Evolutionary conservation across 92 coral and sea anemone species (phyloP).

Genomic region (Bergia sp.): DNA sequence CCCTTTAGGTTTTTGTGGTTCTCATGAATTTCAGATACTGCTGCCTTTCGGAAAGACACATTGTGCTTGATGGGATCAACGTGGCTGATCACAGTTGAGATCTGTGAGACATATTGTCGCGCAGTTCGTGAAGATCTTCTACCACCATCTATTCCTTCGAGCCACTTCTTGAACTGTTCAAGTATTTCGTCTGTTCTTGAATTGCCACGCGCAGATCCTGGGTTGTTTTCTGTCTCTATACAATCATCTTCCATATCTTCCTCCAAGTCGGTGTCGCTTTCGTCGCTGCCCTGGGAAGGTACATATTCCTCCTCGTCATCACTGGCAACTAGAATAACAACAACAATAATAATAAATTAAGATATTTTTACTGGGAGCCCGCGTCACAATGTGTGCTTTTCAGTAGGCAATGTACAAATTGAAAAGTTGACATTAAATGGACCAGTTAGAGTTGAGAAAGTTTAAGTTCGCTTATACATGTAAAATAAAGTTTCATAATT

Average conservation of each 20-base stretch:
- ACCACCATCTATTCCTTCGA: slow-evolving; percentile 59
- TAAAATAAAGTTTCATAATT: no score
- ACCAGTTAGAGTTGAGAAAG: no score
- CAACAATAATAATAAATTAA: no score
- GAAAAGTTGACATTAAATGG: no score
- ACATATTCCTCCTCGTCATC: no score
- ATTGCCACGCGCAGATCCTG: slow-evolving; percentile 35
- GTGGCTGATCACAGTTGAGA: slow-evolving; percentile 31
- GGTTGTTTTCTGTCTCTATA: background rate
- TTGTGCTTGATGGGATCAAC: slow-evolving; percentile 46
- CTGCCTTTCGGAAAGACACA: slow-evolving; percentile 62
- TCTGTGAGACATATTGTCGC: slow-evolving; percentile 53
- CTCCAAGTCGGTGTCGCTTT: background rate
- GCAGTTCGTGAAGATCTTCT: slow-evolving; percentile 45
- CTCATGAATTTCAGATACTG: slow-evolving; percentile 58
- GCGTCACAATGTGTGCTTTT: no score
- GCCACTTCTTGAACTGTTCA: slow-evolving; percentile 60
- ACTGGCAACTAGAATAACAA: no score
- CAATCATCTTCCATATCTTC: slow-evolving; percentile 16
- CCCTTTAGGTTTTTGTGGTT: slow-evolving; percentile 57
- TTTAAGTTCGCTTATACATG: no score
- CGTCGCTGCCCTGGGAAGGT: no score
- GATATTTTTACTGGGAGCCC: no score
- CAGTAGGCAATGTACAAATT: no score
- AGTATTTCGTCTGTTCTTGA: slow-evolving; percentile 41